Evolutionary conservation across 2,797 vertebrate genomes (phyloP).

Genomic region (Anguilla anguilla): DNA sequence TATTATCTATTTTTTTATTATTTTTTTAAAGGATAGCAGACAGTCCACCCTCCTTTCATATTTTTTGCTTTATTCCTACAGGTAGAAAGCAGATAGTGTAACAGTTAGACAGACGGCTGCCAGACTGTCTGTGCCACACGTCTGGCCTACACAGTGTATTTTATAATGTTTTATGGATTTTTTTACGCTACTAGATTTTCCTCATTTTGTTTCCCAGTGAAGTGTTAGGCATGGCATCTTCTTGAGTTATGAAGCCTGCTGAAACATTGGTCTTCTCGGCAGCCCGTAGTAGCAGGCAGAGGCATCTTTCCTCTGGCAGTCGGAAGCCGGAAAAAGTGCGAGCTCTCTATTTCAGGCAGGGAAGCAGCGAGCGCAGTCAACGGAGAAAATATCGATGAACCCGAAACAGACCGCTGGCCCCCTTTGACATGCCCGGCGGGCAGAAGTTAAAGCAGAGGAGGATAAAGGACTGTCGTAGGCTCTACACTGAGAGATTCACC

Average conservation of each 20-base stretch:
- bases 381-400: background rate
- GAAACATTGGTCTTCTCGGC: constrained; percentile 3
- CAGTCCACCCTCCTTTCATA: too few species aligned
- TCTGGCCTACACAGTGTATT: background rate
- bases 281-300: background rate
- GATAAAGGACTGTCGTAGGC: background rate
- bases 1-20: too few species aligned
- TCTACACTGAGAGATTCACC: background rate
- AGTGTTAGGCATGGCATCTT: background rate
- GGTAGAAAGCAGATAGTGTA: too few species aligned
- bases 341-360: background rate
- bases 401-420: background rate
- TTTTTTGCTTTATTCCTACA: too few species aligned
- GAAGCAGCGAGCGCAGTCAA: background rate
- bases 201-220: background rate
- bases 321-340: background rate
- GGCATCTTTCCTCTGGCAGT: background rate
- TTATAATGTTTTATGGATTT: background rate
- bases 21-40: too few species aligned
- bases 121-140: too few species aligned
- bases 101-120: too few species aligned
- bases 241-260: background rate
- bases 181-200: background rate
- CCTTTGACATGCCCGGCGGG: background rate
- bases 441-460: background rate